Conservation (phyloP, 2,888 invertebrate species). For the Drosophila conformis region DNA sequence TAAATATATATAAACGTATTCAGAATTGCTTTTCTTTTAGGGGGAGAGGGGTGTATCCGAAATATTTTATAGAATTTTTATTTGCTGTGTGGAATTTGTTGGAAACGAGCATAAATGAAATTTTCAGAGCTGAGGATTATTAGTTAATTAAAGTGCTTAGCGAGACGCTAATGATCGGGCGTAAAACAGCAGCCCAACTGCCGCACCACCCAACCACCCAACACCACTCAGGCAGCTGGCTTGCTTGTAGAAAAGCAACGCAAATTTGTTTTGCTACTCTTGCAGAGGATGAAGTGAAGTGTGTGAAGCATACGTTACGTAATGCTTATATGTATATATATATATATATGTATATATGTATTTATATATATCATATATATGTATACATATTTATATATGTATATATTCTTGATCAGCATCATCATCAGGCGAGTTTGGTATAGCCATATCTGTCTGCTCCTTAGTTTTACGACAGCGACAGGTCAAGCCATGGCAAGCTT, state of each 20-base stretch:
- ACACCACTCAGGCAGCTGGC: background rate
- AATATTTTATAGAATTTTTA: slow-evolving; percentile 31
- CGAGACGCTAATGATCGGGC: slow-evolving; percentile 62
- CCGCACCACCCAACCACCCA: background rate
- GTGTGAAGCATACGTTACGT: background rate
- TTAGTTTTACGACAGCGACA: background rate
- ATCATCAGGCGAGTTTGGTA: background rate
- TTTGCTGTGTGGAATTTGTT: slow-evolving; percentile 21
- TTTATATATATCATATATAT: background rate
- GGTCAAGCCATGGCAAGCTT: background rate
- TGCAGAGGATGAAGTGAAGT: background rate
- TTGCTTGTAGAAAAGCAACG: background rate
- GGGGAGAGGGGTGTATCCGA: no score
- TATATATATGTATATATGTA: background rate
- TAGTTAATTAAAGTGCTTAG: slow-evolving; percentile 63
- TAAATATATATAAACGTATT: slow-evolving; percentile 7
- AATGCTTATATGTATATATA: background rate
- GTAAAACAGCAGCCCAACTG: slow-evolving; percentile 1
- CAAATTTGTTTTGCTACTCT: slow-evolving; percentile 1
- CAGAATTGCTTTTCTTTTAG: slow-evolving; percentile 3
- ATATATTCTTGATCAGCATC: background rate
- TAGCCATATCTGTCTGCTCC: background rate
- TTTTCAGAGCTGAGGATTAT: slow-evolving; percentile 52
- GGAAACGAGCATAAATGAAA: slow-evolving; percentile 46
- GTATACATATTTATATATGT: background rate